Evolutionary conservation across 2,797 vertebrate species (phyloP).

Genomic region (Meriones psammophilus): DNA sequence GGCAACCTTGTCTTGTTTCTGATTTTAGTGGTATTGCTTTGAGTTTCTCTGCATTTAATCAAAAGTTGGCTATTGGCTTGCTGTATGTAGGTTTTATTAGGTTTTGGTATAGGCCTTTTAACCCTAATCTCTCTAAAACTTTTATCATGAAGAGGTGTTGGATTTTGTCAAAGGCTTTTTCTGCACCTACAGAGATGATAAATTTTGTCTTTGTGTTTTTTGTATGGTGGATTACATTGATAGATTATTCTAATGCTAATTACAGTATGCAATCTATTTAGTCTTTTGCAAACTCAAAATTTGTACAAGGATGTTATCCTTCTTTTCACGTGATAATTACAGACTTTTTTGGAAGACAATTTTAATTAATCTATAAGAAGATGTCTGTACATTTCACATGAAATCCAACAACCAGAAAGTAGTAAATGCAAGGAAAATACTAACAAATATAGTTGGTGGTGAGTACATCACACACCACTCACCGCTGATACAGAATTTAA

Average conservation of each 20-base stretch:
- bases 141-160: too few species aligned
- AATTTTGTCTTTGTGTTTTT: too few species aligned
- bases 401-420: neutral
- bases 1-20: too few species aligned
- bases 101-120: too few species aligned
- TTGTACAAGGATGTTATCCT: neutral
- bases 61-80: too few species aligned
- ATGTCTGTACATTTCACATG: neutral
- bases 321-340: neutral
- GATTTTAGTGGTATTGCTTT: too few species aligned
- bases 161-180: too few species aligned
- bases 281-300: neutral
- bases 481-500: conserved; percentile 7
- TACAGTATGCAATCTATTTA: neutral
- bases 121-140: too few species aligned
- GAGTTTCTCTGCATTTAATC: too few species aligned
- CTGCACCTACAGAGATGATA: too few species aligned
- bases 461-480: neutral
- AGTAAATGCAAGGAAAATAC: neutral
- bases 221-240: too few species aligned
- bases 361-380: neutral
- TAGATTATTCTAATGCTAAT: neutral
- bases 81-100: too few species aligned
- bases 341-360: neutral
- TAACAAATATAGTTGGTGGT: neutral